Evolutionary conservation across 2,113 vertebrate genomes (phyloP), one percentile per base, ranked within the genome.

Genomic region (Semicossyphus pulcher): DNA sequence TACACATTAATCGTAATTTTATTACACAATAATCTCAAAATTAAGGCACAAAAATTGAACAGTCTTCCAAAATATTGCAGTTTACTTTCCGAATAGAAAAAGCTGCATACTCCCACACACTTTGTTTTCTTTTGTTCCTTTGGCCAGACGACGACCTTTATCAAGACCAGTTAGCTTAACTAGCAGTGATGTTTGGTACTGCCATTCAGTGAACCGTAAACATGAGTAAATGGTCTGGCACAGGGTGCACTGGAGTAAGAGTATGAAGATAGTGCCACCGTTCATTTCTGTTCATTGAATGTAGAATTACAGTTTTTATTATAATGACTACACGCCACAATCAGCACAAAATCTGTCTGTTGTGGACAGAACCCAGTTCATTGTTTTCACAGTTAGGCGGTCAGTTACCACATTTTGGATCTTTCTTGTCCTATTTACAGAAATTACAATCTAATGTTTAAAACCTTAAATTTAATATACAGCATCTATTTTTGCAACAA

Each of bases 141-240:
- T 31, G 7, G 37, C 41, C n/a, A 31, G 8, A 68, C 6, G 12
- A 21, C 34, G 51, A 56, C 64, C 39, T 56, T 68, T 21, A 68
- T 68, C 20, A 47, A n/a, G 15, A 57, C 18, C 41, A 26, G 29
- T 56, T 12, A n/a, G 29, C 10, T 45, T 44, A 44, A 54, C 26
- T n/a, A 5, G n/a, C 26, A 41, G 25, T 66, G 37, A 42, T 5
- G 29, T 47, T 45, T 47, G 5, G 10, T 16, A 7, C 16, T 48
- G 14, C 20, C 29, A 18, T 23, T 42, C 9, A 44, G 4, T 54
- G 5, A 53, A 20, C 34, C 26, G 21, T 14, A 66, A 25, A 4
- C 10, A 39, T 0, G 0, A 21, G 25, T 21, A 10, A 42, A 25
- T 25, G 21, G 1, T 72, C 26, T 11, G 21, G 18, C 7, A 45